Evolutionary conservation across 2,113 vertebrate species (phyloP).

Genomic region (Prunella himalayana): DNA sequence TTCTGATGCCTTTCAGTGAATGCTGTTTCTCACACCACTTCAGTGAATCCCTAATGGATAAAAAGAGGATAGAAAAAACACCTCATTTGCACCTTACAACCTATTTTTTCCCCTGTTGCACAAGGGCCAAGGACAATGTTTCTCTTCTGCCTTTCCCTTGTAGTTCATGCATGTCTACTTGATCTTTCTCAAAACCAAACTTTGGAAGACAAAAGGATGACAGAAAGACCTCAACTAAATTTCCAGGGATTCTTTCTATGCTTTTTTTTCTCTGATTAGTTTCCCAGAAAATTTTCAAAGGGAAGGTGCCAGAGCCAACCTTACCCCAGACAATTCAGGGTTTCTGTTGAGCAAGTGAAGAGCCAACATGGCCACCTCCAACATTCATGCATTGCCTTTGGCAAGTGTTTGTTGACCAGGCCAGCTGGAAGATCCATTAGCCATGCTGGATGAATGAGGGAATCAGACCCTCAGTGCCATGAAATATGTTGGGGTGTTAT

Average conservation of each 20-base stretch:
- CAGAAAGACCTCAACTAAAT: neutral
- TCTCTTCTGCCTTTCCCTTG: neutral
- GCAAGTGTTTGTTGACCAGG: neutral
- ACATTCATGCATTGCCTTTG: fast-evolving
- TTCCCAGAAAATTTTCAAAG: neutral
- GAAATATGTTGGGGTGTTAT: neutral
- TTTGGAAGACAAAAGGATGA: neutral
- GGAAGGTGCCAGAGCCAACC: neutral
- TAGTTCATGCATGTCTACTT: neutral
- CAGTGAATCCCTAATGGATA: neutral
- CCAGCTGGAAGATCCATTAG: neutral
- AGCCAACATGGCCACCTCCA: neutral
- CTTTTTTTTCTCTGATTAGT: neutral
- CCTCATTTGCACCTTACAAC: neutral
- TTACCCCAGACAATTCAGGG: neutral
- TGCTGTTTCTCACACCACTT: neutral
- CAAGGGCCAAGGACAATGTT: neutral
- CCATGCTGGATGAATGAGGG: neutral
- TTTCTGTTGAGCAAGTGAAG: neutral
- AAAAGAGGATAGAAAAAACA: neutral
- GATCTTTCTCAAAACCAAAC: neutral
- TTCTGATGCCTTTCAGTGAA: neutral
- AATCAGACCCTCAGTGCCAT: neutral
- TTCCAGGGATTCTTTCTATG: neutral
- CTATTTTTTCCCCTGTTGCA: neutral